These are phyloP conservation scores for Lasioglossum oenotherae DNA, from an alignment of 2,888 invertebrate genomes.

Conservation along the genomic window DNA sequence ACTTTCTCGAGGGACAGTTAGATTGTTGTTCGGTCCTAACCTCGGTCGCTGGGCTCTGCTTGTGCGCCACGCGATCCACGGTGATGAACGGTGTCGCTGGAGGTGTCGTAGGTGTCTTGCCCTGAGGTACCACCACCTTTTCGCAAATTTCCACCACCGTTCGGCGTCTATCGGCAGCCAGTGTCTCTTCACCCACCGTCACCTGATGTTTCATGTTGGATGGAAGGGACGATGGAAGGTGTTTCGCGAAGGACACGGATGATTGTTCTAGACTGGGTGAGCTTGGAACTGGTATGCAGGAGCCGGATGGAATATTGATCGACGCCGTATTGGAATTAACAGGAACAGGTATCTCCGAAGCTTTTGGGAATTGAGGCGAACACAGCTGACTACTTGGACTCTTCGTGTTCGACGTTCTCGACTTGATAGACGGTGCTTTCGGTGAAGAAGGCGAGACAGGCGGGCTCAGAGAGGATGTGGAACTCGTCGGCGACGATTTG, in stretches of 20 bases:
- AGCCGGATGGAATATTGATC: conserved; percentile 19
- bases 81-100: conserved; percentile 79
- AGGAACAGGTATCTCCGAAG: conserved; percentile 71
- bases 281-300: conserved; percentile 18
- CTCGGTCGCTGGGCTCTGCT: conserved; percentile 69
- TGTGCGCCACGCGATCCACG: conserved; percentile 76
- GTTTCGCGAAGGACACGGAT: conserved; percentile 39
- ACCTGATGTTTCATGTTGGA: conserved; percentile 63
- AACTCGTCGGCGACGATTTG: conserved; percentile 65
- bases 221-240: conserved; percentile 25
- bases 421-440: conserved; percentile 60
- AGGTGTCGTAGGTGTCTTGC: conserved; percentile 71
- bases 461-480: conserved; percentile 60
- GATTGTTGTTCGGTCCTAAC: conserved; percentile 75
- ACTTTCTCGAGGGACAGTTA: conserved; percentile 67
- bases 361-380: conserved; percentile 53
- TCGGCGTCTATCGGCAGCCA: conserved; percentile 73
- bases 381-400: conserved; percentile 52
- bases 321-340: conserved; percentile 34
- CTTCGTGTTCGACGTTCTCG: conserved; percentile 54
- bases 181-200: conserved; percentile 66
- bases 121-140: conserved; percentile 78
- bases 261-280: conserved; percentile 35
- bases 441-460: conserved; percentile 66
- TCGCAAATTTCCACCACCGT: conserved; percentile 82